Base-by-base conservation (phyloP, 2,113 vertebrate species). In the Hucho hucho region DNA sequence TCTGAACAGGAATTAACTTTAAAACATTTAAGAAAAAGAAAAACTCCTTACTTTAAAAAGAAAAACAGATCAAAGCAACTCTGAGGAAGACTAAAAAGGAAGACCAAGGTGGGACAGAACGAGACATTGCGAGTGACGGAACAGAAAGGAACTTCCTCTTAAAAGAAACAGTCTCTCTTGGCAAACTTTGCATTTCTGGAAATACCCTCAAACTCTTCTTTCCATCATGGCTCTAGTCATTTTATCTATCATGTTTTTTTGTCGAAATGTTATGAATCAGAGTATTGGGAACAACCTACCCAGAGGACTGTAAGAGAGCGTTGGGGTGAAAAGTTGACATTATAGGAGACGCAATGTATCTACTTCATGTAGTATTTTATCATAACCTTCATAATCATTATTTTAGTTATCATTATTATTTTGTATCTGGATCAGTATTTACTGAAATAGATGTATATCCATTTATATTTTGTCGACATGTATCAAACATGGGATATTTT, bases 381-480 rank as follows among this genome's bases (percentile, higher is more conserved):
- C 83, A 88, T 89, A 75, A 72, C 70, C 73, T 58, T 77, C 82
- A 91, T 81, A 77, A 75, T 84, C 73, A 80, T 83, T 88, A 87
- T 84, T 87, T 86, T 87, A 89, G 79, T 83, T 76, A 73, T 87
- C 81, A 82, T 86, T 86, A 81, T 89, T 73, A 84, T 87, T 87
- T 82, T 59, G 66, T 91, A 90, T 87, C 79, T 79, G 84, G 76
- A 68, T 86, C 89, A 88, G 86, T 91, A 92, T 91, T 90, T 91
- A 92, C 90, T 88, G 71, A 89, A 89, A 89, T 81, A 83, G 88
- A 89, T 87, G 81, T 86, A 86, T 89, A 78, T 87, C 75, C 79
- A 75, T 81, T 88, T 89, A 77, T 88, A 86, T 79, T 86, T 72
- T 73, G 69, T 88, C 86, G 75, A 67, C 79, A 74, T 13, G 26